phyloP scores from a whole-genome alignment of 1,140 invertebrate species.

The Psix sp. region DNA sequence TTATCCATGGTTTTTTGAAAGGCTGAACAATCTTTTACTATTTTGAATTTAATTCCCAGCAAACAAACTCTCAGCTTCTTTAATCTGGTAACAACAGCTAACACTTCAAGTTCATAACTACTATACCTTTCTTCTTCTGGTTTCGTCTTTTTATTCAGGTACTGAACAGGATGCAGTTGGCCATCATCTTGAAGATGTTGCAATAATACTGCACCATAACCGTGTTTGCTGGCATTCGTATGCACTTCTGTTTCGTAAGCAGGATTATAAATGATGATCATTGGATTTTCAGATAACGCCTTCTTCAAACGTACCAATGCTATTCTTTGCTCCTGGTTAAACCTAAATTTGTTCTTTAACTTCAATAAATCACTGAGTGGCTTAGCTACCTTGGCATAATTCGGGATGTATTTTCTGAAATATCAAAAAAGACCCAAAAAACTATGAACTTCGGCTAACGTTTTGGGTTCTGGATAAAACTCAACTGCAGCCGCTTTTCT shows the following conservation, averaged over 20 bases:
- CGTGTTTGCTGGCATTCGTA: neutral
- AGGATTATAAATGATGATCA: slow-evolving; percentile 7
- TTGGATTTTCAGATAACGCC: neutral
- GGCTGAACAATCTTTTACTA: too few relatives aligned
- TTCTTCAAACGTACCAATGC: neutral
- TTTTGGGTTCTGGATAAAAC: slow-evolving; percentile 6
- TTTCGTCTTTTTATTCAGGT: slow-evolving; percentile 11
- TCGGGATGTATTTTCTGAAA: slow-evolving; percentile 8
- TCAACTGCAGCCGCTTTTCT: neutral
- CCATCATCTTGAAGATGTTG: neutral
- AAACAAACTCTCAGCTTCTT: neutral
- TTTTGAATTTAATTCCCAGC: slow-evolving; percentile 2
- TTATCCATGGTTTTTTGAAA: too few relatives aligned
- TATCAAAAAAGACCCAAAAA: neutral
- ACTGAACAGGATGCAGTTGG: slow-evolving; percentile 6
- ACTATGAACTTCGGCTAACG: slow-evolving; percentile 5
- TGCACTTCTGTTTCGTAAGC: slow-evolving; percentile 1
- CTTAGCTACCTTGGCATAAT: slow-evolving; percentile 8
- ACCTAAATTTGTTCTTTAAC: neutral
- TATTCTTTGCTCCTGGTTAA: neutral
- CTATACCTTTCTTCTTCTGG: slow-evolving; percentile 3
- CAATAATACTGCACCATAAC: slow-evolving; percentile 6
- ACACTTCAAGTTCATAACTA: slow-evolving; percentile 6
- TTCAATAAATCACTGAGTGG: slow-evolving; percentile 7
- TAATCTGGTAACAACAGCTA: neutral